A percentile compares a stretch with the other conserved stretches of the same genome.
phyloP scores from a whole-genome alignment of 2,888 invertebrate species.

The Ochropacha duplaris region DNA sequence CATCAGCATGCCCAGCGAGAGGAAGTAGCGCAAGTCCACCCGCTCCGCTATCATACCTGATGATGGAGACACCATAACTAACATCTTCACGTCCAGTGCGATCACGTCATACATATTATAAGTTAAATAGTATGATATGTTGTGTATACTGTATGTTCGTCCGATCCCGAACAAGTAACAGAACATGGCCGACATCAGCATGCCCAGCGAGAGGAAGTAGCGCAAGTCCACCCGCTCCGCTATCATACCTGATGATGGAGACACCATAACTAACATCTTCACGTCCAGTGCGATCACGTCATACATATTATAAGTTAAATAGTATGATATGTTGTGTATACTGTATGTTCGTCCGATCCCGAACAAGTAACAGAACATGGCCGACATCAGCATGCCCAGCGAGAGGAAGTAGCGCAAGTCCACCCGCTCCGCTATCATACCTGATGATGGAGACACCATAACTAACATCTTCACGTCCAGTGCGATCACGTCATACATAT shows the following conservation, averaged over 20 bases:
- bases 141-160: too few species aligned
- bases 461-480: too few species aligned
- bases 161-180: constrained; percentile 36
- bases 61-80: too few species aligned
- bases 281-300: too few species aligned
- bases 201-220: constrained; percentile 94
- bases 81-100: too few species aligned
- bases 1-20: constrained; percentile 93
- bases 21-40: constrained; percentile 94
- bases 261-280: too few species aligned
- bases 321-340: too few species aligned
- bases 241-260: constrained; percentile 88
- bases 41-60: constrained; percentile 96
- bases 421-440: constrained; percentile 95
- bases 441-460: constrained; percentile 82
- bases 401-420: constrained; percentile 95
- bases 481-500: too few species aligned
- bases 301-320: too few species aligned
- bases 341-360: too few species aligned
- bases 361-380: constrained; percentile 82
- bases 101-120: too few species aligned
- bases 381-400: constrained; percentile 94
- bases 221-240: constrained; percentile 96
- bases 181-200: constrained; percentile 93
- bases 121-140: too few species aligned